Conservation (phyloP, 1,140 invertebrate genomes). For the Gryon sp. region DNA sequence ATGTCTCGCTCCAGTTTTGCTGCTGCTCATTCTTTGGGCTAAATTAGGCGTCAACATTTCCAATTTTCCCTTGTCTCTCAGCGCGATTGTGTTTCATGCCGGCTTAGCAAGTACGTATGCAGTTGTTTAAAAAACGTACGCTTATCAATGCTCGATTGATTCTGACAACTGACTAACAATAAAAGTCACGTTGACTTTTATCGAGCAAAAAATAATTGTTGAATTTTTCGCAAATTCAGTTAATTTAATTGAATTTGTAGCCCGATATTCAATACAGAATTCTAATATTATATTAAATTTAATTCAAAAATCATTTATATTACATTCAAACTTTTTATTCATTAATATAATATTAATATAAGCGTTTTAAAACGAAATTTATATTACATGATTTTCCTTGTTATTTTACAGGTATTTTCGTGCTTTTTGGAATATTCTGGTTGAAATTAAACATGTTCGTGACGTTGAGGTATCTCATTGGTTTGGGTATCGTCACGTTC, state of each 20-base stretch:
- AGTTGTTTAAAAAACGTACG: neutral
- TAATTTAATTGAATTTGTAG: conserved; percentile 70
- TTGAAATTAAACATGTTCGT: conserved; percentile 96
- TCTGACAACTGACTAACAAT: conserved; percentile 60
- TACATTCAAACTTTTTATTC: too few relatives aligned
- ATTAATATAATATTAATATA: too few relatives aligned
- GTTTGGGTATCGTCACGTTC: conserved; percentile 92
- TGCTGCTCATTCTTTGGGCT: conserved; percentile 93
- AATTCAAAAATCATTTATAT: too few relatives aligned
- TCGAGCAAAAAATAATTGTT: conserved; percentile 70
- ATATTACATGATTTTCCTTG: too few relatives aligned
- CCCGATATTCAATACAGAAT: conserved; percentile 73
- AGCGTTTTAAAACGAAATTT: too few relatives aligned
- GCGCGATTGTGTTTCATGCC: conserved; percentile 92
- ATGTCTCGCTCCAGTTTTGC: conserved; percentile 88
- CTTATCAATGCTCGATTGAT: conserved; percentile 65
- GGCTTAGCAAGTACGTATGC: conserved; percentile 85
- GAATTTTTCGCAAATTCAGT: conserved; percentile 75
- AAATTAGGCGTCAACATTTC: conserved; percentile 93
- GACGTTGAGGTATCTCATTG: conserved; percentile 93
- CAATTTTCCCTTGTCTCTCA: conserved; percentile 88
- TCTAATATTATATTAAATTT: conserved; percentile 7
- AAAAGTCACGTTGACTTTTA: conserved; percentile 68
- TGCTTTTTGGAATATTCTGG: conserved; percentile 94
- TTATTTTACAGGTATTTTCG: conserved; percentile 87